Conservation (phyloP, 2,113 vertebrate genomes). For the Chionomys nivalis region DNA sequence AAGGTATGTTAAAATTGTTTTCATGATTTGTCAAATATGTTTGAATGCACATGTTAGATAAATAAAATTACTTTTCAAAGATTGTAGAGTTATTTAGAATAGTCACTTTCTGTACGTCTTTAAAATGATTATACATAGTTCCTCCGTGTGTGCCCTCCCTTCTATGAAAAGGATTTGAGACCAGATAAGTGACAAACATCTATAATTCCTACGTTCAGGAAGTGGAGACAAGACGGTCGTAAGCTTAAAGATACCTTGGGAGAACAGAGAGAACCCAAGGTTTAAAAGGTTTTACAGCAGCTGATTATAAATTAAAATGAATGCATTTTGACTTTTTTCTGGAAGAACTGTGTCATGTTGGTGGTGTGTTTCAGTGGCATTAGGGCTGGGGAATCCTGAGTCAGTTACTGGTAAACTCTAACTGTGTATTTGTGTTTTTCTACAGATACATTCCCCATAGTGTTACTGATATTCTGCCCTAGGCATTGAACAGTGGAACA, state of each 20-base stretch:
- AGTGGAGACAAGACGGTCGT: not conserved
- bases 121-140: not conserved
- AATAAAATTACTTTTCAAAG: slow-evolving; percentile 17
- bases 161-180: not conserved
- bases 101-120: not conserved
- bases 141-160: not conserved
- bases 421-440: slow-evolving; percentile 16
- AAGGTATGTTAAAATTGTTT: not conserved
- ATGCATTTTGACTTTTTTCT: not conserved
- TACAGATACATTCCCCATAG: not conserved
- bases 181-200: not conserved
- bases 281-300: not conserved
- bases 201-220: not conserved
- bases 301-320: slow-evolving; percentile 9
- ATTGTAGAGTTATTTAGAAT: not conserved
- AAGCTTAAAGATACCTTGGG: not conserved
- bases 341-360: not conserved
- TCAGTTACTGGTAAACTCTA: not conserved
- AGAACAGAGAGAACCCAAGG: not conserved
- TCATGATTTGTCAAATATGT: not conserved
- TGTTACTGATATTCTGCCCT: not conserved
- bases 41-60: not conserved
- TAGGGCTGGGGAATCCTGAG: not conserved
- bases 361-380: not conserved
- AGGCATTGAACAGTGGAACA: not conserved